phyloP scores from a whole-genome alignment of 2,113 vertebrate genomes.

The Solea solea region DNA sequence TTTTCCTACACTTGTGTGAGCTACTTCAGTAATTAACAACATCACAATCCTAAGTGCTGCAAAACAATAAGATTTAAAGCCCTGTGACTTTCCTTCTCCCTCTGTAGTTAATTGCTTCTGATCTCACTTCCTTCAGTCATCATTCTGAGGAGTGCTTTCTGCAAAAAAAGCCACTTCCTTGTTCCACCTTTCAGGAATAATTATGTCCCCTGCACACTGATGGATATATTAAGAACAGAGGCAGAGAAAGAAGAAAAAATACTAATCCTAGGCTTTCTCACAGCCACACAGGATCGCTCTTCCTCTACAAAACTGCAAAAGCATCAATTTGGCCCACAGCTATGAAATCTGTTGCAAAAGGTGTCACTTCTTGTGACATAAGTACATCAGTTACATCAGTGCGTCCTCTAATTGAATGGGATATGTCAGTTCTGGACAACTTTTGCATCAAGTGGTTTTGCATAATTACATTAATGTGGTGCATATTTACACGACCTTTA shows the following conservation, averaged over 20 bases:
- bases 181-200: conserved; percentile 72
- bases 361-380: conserved; percentile 59
- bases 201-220: conserved; percentile 60
- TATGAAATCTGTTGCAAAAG: conserved; percentile 66
- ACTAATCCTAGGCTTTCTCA: conserved; percentile 56
- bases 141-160: conserved; percentile 63
- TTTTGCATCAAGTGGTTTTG: conserved; percentile 56
- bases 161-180: conserved; percentile 68
- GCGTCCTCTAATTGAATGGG: conserved; percentile 70
- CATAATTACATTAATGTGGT: conserved; percentile 79
- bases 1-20: conserved; percentile 30
- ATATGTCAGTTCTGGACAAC: conserved; percentile 67
- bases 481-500: conserved; percentile 74
- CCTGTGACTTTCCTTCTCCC: conserved; percentile 51
- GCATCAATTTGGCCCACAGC: conserved; percentile 68
- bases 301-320: conserved; percentile 56
- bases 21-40: conserved; percentile 63
- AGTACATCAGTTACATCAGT: conserved; percentile 60
- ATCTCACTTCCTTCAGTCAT: conserved; percentile 69
- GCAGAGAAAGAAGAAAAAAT: conserved; percentile 37
- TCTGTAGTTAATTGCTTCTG: conserved; percentile 66
- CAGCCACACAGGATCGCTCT: conserved; percentile 29
- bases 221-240: conserved; percentile 68
- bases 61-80: conserved; percentile 58
- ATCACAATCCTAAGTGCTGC: conserved; percentile 49